Conservation (phyloP, 2,888 invertebrate genomes). For the Gymnocheta viridis region DNA sequence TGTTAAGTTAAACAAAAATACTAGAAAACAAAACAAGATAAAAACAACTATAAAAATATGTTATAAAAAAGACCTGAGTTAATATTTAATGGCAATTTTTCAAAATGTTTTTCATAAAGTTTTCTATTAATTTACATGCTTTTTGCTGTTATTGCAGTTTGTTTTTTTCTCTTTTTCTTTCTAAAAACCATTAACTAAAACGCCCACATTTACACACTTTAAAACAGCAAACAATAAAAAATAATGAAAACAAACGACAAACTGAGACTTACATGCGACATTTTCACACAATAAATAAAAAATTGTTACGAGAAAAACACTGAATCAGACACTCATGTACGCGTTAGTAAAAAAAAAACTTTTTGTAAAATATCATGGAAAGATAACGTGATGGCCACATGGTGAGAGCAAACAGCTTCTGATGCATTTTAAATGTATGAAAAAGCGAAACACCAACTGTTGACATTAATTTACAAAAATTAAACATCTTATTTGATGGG, state of each 20-base stretch:
- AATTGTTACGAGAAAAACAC: slow-evolving; percentile 15
- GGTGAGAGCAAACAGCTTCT: slow-evolving; percentile 63
- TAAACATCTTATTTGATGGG: neutral
- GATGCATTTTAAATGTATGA: slow-evolving; percentile 57
- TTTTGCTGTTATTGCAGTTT: slow-evolving; percentile 22
- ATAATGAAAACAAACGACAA: slow-evolving; percentile 43
- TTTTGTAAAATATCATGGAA: slow-evolving; percentile 14
- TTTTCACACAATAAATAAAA: slow-evolving; percentile 58
- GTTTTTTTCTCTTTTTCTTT: no score
- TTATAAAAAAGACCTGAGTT: slow-evolving; percentile 13
- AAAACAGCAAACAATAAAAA: slow-evolving; percentile 19
- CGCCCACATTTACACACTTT: slow-evolving; percentile 53
- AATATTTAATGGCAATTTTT: slow-evolving; percentile 45
- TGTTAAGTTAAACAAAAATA: slow-evolving; percentile 5
- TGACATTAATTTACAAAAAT: slow-evolving; percentile 14
- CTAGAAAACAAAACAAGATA: neutral
- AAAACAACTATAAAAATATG: neutral
- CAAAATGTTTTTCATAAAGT: slow-evolving; percentile 24
- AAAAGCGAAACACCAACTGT: slow-evolving; percentile 24
- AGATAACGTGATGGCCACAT: slow-evolving; percentile 60
- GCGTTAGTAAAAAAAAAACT: neutral
- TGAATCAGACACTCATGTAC: neutral
- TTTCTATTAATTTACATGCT: slow-evolving; percentile 24
- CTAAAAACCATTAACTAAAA: slow-evolving; percentile 54
- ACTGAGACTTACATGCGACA: slow-evolving; percentile 63